These are phyloP conservation scores for Centropus bengalensis DNA, from an alignment of 2,113 vertebrate species.

Conservation along the genomic window DNA sequence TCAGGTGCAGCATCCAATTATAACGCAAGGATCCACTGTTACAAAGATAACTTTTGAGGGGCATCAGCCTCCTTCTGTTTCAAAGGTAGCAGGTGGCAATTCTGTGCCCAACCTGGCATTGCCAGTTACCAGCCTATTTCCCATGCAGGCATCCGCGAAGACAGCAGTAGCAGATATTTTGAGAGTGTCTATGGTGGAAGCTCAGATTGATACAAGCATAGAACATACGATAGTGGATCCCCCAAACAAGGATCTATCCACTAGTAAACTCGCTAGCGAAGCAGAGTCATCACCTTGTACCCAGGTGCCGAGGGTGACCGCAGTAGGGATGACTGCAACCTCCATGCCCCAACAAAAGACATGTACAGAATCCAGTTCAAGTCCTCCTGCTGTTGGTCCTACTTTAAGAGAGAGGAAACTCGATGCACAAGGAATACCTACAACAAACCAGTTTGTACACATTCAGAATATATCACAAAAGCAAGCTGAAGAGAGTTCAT, in stretches of 20 bases:
- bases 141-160: constrained; percentile 79
- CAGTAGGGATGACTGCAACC: constrained; percentile 65
- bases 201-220: constrained; percentile 88
- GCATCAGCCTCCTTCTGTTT: constrained; percentile 82
- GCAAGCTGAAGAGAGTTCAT: constrained; percentile 80
- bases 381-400: constrained; percentile 73
- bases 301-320: constrained; percentile 74
- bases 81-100: constrained; percentile 82
- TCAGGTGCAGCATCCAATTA: constrained; percentile 89
- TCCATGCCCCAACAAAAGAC: constrained; percentile 83
- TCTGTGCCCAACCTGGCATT: constrained; percentile 77
- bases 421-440: constrained; percentile 67
- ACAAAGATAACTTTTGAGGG: constrained; percentile 94
- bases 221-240: constrained; percentile 89
- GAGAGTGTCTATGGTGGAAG: constrained; percentile 98
- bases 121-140: constrained; percentile 79
- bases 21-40: constrained; percentile 92
- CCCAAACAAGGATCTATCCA: constrained; percentile 82
- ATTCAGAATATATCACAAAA: constrained; percentile 87
- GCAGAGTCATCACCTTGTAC: constrained; percentile 72
- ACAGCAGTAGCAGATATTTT: constrained; percentile 91
- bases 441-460: constrained; percentile 83
- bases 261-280: constrained; percentile 76
- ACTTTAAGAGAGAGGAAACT: constrained; percentile 74
- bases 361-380: constrained; percentile 75